Percentiles rank a stretch among this genome's conserved stretches.
These are phyloP conservation scores for Eclectus roratus DNA, from an alignment of 2,113 vertebrate species.

Conservation along the genomic window DNA sequence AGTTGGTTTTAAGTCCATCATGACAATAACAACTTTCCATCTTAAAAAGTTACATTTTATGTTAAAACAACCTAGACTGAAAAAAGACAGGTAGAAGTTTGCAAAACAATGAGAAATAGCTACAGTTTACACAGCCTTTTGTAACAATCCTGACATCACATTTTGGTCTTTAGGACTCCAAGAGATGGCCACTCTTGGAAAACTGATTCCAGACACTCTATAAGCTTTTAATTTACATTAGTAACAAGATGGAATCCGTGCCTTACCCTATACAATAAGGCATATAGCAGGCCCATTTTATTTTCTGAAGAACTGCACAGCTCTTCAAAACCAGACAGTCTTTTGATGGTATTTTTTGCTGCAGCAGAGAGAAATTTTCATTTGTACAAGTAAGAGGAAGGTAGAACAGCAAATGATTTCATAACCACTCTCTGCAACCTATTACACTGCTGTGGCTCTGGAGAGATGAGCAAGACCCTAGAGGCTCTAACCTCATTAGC, in stretches of 20 bases:
- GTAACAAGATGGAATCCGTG: not conserved
- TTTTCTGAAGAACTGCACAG: not conserved
- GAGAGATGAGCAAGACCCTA: not conserved
- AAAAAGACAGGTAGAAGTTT: not conserved
- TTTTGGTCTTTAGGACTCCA: not conserved
- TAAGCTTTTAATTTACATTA: not conserved
- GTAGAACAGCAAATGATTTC: constrained; percentile 10
- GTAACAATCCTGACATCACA: not conserved
- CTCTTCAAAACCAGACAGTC: not conserved
- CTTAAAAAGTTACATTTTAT: not conserved
- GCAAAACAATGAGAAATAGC: not conserved
- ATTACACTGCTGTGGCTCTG: not conserved
- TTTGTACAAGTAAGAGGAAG: not conserved
- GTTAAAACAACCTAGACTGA: not conserved
- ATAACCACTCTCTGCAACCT: not conserved
- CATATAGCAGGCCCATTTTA: not conserved
- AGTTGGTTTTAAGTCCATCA: not conserved
- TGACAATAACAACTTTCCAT: not conserved
- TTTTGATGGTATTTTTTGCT: not conserved
- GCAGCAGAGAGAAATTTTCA: not conserved
- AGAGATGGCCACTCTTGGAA: not conserved
- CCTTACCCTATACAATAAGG: not conserved
- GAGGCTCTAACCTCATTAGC: constrained; percentile 23
- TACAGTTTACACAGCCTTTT: not conserved
- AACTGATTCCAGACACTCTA: not conserved